Conservation (phyloP, 2,797 vertebrate species). For the Oreonectes daqikongensis region DNA sequence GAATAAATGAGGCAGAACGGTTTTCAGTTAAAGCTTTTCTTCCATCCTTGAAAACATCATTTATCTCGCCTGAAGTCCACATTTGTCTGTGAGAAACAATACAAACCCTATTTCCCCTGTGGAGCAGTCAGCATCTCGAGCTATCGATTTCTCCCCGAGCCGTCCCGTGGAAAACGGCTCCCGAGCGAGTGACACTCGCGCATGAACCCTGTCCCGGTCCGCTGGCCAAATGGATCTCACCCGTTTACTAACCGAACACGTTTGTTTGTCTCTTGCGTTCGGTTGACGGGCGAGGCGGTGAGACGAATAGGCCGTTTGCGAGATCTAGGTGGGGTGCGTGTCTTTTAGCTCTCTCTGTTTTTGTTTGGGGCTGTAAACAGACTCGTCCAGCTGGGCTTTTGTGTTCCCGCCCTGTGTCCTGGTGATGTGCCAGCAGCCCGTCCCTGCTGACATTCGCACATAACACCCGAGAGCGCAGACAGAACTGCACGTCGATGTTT, state of each 20-base stretch:
- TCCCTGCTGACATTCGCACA: slow-evolving; percentile 18
- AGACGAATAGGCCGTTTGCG: not conserved
- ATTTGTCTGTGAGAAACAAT: slow-evolving; percentile 78
- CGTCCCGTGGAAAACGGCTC: slow-evolving; percentile 74
- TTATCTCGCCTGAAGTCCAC: slow-evolving; percentile 68
- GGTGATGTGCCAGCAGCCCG: slow-evolving; percentile 32
- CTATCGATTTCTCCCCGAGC: slow-evolving; percentile 72
- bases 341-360: not conserved
- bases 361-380: not conserved
- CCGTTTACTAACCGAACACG: slow-evolving; percentile 42
- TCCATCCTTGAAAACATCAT: slow-evolving; percentile 66
- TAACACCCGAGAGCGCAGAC: not conserved
- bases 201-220: slow-evolving; percentile 7
- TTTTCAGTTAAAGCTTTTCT: slow-evolving; percentile 63
- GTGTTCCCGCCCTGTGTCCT: not conserved
- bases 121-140: slow-evolving; percentile 74
- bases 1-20: slow-evolving; percentile 48
- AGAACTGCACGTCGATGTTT: not conserved
- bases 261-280: not conserved
- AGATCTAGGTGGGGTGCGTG: not conserved
- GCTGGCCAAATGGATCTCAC: not conserved
- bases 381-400: slow-evolving; percentile 3
- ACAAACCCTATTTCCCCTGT: slow-evolving; percentile 76
- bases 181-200: slow-evolving; percentile 63
- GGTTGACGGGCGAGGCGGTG: not conserved